phyloP scores from a whole-genome alignment of 2,113 vertebrate species.

The Apistogramma diplotaenia region DNA sequence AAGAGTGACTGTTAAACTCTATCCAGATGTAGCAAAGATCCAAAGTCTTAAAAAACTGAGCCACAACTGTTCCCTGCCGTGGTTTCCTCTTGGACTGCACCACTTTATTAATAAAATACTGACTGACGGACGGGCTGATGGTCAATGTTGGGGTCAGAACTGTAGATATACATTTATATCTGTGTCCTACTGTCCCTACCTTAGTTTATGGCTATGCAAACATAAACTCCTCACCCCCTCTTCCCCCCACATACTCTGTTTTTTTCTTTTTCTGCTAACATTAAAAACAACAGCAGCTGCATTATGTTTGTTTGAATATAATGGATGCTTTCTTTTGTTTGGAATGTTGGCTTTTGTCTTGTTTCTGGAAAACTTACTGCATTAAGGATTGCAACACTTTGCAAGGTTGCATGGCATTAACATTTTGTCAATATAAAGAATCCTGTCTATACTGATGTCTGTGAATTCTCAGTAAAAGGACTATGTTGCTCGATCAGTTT shows the following conservation, averaged over 20 bases:
- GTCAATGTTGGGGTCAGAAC: constrained; percentile 48
- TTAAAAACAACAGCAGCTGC: constrained; percentile 54
- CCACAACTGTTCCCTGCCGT: constrained; percentile 55
- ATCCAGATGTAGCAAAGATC: constrained; percentile 73
- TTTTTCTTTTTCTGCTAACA: constrained; percentile 43
- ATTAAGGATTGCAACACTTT: constrained; percentile 50
- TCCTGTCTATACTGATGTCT: constrained; percentile 56
- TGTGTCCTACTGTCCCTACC: constrained; percentile 20
- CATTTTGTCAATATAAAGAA: constrained; percentile 55
- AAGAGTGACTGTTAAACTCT: constrained; percentile 72
- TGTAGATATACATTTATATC: constrained; percentile 57
- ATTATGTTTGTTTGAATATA: constrained; percentile 62
- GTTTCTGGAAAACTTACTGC: constrained; percentile 38
- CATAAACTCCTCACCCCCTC: constrained; percentile 40
- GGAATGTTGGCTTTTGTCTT: constrained; percentile 55
- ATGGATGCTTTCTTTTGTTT: constrained; percentile 57
- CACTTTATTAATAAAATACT: constrained; percentile 31
- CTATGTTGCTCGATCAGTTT: constrained; percentile 34
- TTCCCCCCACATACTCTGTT: constrained; percentile 14
- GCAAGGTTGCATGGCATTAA: constrained; percentile 61
- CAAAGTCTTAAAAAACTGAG: constrained; percentile 73
- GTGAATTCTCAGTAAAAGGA: constrained; percentile 48
- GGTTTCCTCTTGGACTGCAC: constrained; percentile 30
- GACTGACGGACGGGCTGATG: constrained; percentile 35
- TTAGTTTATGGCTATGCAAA: constrained; percentile 81